These are phyloP conservation scores for Drosophila pseudoananassae DNA, from an alignment of 1,140 invertebrate species.

Conservation along the genomic window DNA sequence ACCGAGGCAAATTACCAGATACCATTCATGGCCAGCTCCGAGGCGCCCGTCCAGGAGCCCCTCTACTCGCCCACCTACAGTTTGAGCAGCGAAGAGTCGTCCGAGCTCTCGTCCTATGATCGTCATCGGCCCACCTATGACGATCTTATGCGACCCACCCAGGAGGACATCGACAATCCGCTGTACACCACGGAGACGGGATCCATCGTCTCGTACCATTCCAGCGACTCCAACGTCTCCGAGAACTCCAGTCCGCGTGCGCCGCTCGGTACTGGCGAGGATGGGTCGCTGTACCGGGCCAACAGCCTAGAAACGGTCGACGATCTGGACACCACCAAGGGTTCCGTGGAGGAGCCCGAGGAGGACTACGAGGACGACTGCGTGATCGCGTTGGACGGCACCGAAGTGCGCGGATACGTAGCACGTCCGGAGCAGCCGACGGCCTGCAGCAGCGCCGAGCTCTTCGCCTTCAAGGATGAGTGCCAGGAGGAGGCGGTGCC, in stretches of 20 bases:
- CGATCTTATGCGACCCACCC: not conserved
- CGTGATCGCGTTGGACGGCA: conserved; percentile 64
- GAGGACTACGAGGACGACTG: conserved; percentile 62
- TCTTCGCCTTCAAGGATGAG: conserved; percentile 64
- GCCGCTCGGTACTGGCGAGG: conserved; percentile 15
- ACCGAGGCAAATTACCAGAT: conserved; percentile 6
- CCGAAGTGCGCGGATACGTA: conserved; percentile 67
- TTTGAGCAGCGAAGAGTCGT: conserved; percentile 44
- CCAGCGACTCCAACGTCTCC: conserved; percentile 67
- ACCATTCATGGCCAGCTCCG: not conserved
- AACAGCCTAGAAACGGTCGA: conserved; percentile 67
- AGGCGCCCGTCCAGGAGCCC: not conserved
- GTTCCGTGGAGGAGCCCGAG: conserved; percentile 66
- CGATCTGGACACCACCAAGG: conserved; percentile 67
- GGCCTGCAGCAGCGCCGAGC: conserved; percentile 57
- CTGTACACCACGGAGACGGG: conserved; percentile 62
- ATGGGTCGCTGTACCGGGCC: conserved; percentile 53
- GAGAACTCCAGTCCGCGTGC: conserved; percentile 60
- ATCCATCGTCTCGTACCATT: conserved; percentile 65
- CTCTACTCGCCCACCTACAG: conserved; percentile 43
- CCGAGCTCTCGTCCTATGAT: conserved; percentile 23
- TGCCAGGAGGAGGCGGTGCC: not conserved
- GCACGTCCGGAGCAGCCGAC: conserved; percentile 32
- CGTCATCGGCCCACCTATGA: not conserved
- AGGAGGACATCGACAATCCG: conserved; percentile 27